These are phyloP conservation scores for Capromys pilorides DNA, from an alignment of 2,797 vertebrate species.

Conservation along the genomic window DNA sequence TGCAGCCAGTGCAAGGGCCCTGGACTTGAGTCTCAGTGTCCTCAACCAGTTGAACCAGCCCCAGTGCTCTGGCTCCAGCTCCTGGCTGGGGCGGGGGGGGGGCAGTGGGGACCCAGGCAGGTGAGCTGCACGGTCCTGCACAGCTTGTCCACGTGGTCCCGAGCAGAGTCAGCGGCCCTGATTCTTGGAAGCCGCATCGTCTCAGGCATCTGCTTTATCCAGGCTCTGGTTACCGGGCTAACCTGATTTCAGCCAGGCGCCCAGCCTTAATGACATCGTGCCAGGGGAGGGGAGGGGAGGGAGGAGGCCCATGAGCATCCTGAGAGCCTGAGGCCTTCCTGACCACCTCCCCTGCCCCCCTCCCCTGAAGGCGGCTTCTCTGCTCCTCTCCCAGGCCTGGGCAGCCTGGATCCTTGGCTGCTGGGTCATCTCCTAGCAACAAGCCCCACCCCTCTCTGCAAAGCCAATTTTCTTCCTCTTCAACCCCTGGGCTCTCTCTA, in stretches of 20 bases:
- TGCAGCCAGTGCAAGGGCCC: too few relatives aligned
- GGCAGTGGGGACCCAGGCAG: neutral
- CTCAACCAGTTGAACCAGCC: too few relatives aligned
- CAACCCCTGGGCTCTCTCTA: neutral
- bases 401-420: neutral
- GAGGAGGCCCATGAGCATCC: neutral
- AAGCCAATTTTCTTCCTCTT: neutral
- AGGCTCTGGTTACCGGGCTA: conserved; percentile 74
- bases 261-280: conserved; percentile 83
- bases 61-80: too few relatives aligned
- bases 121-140: neutral
- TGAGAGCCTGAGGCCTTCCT: conserved; percentile 58
- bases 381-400: neutral
- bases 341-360: conserved; percentile 12
- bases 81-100: neutral
- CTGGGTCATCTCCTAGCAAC: neutral
- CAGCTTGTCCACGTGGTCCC: conserved; percentile 46
- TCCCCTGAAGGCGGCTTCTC: neutral
- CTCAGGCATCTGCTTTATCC: conserved; percentile 74
- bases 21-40: too few relatives aligned
- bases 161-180: conserved; percentile 75
- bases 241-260: conserved; percentile 82
- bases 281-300: neutral
- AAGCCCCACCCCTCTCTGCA: neutral
- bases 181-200: conserved; percentile 78